Conservation (phyloP, 2,113 vertebrate species). For the Xyrauchen texanus region DNA sequence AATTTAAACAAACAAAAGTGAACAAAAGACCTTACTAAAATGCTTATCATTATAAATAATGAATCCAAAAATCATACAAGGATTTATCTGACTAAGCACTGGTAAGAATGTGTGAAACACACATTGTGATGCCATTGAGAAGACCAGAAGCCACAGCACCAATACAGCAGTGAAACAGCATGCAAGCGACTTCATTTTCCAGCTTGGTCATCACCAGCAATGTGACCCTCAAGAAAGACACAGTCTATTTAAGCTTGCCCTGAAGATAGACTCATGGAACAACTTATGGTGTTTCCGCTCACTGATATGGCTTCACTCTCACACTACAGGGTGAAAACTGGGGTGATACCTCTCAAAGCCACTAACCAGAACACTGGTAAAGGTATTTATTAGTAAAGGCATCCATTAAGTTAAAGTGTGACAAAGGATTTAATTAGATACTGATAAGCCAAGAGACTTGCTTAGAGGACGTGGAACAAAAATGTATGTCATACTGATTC, state of each 20-base stretch:
- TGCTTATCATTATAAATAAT: not conserved
- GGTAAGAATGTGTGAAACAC: not conserved
- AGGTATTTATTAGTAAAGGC: not conserved
- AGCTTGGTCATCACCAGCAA: not conserved
- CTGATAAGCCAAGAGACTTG: not conserved
- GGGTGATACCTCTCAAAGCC: not conserved
- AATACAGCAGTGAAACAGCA: not conserved
- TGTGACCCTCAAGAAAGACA: constrained; percentile 19
- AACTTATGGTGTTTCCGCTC: not conserved
- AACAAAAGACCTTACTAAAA: not conserved
- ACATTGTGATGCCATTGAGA: not conserved
- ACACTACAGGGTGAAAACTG: not conserved
- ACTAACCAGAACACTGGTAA: not conserved
- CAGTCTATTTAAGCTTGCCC: constrained; percentile 33
- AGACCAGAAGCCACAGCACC: constrained; percentile 17
- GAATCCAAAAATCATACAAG: not conserved
- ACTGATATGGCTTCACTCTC: not conserved
- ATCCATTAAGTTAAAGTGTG: not conserved
- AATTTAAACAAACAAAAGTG: no score
- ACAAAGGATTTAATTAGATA: not conserved
- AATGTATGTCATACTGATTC: no score
- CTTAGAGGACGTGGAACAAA: not conserved
- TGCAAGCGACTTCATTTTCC: constrained; percentile 26
- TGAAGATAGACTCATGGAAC: not conserved
- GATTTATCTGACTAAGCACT: not conserved